phyloP scores from a whole-genome alignment of 2,797 vertebrate species.

The Intellagama lesueurii region DNA sequence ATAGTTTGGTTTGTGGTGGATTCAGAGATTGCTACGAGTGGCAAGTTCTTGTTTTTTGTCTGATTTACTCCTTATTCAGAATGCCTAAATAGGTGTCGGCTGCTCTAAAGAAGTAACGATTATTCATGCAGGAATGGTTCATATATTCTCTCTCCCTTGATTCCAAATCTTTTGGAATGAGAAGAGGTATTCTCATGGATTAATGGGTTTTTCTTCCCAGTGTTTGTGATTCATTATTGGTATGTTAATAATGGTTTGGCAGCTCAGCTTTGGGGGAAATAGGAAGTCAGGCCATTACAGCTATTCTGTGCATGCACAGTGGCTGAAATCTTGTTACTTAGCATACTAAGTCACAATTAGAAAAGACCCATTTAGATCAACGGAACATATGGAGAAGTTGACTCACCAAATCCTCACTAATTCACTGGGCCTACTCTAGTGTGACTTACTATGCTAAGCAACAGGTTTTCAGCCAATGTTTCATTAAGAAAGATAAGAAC shows the following conservation, averaged over 20 bases:
- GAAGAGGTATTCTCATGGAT: neutral
- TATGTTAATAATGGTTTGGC: neutral
- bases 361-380: too few species aligned
- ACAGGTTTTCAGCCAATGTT: too few species aligned
- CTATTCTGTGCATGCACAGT: too few species aligned
- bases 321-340: too few species aligned
- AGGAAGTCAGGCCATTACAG: neutral
- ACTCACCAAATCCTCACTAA: too few species aligned
- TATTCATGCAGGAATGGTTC: neutral
- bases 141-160: neutral
- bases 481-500: neutral
- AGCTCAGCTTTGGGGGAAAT: neutral
- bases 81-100: neutral
- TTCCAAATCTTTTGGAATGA: neutral
- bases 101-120: neutral
- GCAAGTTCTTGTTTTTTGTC: neutral
- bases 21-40: neutral
- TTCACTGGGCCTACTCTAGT: too few species aligned
- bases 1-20: too few species aligned
- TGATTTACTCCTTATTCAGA: neutral
- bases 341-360: too few species aligned
- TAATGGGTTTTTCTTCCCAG: neutral
- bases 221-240: neutral
- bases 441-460: too few species aligned
- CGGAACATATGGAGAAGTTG: too few species aligned